Base-by-base conservation (phyloP, 1,140 invertebrate species). In the Drosophila rufa region DNA sequence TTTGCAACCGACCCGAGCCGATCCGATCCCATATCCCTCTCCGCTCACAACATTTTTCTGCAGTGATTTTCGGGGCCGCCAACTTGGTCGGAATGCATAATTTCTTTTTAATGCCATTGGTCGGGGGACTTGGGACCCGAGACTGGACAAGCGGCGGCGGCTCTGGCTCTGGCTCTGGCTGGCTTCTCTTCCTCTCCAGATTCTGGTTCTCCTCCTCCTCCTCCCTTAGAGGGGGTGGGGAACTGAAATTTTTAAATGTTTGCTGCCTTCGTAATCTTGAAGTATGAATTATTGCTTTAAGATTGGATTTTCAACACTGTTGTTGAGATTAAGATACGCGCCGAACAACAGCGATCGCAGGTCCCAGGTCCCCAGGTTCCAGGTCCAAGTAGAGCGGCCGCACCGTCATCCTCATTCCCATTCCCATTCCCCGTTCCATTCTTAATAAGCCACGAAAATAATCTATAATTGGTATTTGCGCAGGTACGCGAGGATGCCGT, bases 401-500 rank as follows among this genome's bases (percentile, higher is more conserved):
- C 69, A 48, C 38, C 22, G 61, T 22, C 22, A 33, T 22, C 27
- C 19, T 33, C 56, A 43, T 45, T 45, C 51, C 30, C 11, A 45
- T 40, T 17, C 27, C 45, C 45, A 55, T 48, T 47, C 40, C 55
- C 46, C 45, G 22, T 55, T 38, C 36, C 53, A 25, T 56, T 53
- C 62, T 68, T 73, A 73, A 74, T 74, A 73, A 59, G 55, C 67
- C 68, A 60, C 46, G 55, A 80, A 83, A 80, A 61, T 80, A 90
- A 90, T 90, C 84, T 87, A 79, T 90, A 90, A 90, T 91, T 91
- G 86, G 62, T 70, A 75, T 79, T 62, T 25, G 93, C 93, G 59
- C 92, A 97, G 96, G 95, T 98, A 27, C 94, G 95, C 60, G 97
- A 98, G 94, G 95, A 97, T 92, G 95, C 95, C 0, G 93, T 93